Conservation (phyloP, 30 jellyfish, hydroid and myxozoan genomes). For the Mastigias papua region DNA sequence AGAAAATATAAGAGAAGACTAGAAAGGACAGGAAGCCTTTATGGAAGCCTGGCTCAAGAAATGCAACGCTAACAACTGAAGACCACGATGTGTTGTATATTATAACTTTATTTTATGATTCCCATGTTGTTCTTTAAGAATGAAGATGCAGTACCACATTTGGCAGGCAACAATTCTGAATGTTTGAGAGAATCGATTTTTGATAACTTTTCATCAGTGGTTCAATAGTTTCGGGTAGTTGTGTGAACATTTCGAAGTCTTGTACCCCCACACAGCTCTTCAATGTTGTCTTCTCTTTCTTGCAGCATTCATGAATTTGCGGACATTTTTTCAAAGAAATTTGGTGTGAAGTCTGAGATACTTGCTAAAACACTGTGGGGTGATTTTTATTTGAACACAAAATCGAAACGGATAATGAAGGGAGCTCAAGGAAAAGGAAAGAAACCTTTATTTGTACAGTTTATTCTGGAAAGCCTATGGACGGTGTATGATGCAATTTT, state of each 20-base stretch:
- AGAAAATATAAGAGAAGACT: no score
- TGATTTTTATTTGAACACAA: slow-evolving; percentile 85
- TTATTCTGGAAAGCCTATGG: slow-evolving; percentile 92
- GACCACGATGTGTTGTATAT: no score
- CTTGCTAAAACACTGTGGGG: slow-evolving; percentile 96
- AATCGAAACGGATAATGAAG: slow-evolving; percentile 85
- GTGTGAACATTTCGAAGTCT: neutral
- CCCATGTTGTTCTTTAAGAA: no score
- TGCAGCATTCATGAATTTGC: slow-evolving; percentile 94
- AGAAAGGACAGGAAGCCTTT: no score
- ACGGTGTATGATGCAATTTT: slow-evolving; percentile 89
- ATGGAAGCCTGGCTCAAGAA: no score
- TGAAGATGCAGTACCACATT: no score
- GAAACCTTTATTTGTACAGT: slow-evolving; percentile 95
- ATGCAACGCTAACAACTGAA: no score
- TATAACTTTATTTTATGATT: no score
- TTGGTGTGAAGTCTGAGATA: slow-evolving; percentile 80
- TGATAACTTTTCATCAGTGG: no score
- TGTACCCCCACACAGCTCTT: neutral
- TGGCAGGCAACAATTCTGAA: no score
- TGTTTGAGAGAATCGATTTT: no score
- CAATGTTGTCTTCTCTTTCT: neutral
- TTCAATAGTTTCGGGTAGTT: no score
- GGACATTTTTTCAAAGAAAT: slow-evolving; percentile 76
- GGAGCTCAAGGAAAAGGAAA: slow-evolving; percentile 97